Conservation (phyloP, 2,888 invertebrate genomes). For the Acholoe squamosa region DNA sequence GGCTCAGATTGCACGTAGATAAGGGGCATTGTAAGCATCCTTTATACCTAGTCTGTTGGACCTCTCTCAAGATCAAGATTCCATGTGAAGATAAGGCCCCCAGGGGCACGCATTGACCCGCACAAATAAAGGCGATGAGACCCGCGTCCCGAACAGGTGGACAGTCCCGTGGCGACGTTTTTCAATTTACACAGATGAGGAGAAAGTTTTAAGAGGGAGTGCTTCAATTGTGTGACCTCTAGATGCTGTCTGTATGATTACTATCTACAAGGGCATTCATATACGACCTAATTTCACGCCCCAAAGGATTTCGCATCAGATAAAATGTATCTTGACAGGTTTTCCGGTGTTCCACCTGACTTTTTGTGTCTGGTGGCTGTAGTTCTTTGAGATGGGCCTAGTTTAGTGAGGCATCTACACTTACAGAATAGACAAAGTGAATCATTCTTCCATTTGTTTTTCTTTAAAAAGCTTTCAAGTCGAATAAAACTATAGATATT, state of each 20-base stretch:
- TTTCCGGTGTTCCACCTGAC: background rate
- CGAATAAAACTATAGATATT: too few species aligned
- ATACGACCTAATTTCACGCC: constrained; percentile 5
- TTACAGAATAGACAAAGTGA: background rate
- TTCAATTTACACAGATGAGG: constrained; percentile 12
- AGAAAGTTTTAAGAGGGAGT: background rate
- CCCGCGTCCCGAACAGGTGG: background rate
- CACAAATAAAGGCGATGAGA: background rate
- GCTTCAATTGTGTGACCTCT: background rate
- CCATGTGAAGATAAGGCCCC: background rate
- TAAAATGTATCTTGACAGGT: background rate
- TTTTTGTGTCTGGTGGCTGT: background rate
- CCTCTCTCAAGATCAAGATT: constrained; percentile 22
- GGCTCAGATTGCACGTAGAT: constrained; percentile 23
- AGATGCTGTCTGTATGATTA: background rate
- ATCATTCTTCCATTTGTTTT: too few species aligned
- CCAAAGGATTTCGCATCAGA: background rate
- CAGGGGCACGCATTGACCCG: background rate
- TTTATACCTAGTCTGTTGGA: constrained; percentile 12
- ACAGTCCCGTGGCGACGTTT: constrained; percentile 24
- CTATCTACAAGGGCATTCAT: background rate
- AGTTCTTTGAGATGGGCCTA: background rate
- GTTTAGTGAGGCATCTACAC: background rate
- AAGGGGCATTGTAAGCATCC: background rate
- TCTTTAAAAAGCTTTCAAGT: too few species aligned